Conservation (phyloP, 64 coral and sea anemone genomes). For the Actinia equina region DNA sequence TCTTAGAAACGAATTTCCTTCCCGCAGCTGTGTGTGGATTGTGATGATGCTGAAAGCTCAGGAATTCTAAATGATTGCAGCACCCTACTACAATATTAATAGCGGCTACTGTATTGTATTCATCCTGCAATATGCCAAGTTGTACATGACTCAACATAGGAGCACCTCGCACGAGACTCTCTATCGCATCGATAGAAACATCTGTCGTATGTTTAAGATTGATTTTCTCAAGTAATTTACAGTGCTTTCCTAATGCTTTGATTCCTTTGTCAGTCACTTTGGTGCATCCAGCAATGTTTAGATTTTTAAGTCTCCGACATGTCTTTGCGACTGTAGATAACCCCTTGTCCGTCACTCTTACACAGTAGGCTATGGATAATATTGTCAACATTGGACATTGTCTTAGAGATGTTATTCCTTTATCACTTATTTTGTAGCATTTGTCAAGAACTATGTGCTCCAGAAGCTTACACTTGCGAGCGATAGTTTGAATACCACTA, state of each 20-base stretch:
- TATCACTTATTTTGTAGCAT: conserved; percentile 54
- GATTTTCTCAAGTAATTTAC: conserved; percentile 3
- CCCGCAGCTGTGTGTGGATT: neutral
- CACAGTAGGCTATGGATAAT: conserved; percentile 46
- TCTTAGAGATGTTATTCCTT: conserved; percentile 47
- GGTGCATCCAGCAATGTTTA: conserved; percentile 65
- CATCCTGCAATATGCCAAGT: conserved; percentile 41
- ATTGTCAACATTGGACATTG: conserved; percentile 38
- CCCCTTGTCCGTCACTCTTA: conserved; percentile 55
- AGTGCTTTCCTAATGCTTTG: conserved; percentile 5
- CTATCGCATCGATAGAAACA: conserved; percentile 35
- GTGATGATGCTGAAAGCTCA: conserved; percentile 55
- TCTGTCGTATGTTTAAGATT: conserved; percentile 35
- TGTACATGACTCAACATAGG: conserved; percentile 35
- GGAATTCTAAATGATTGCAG: conserved; percentile 25
- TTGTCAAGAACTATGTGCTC: conserved; percentile 56
- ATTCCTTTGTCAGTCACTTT: conserved; percentile 46
- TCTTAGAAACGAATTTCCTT: conserved; percentile 42
- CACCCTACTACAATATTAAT: conserved; percentile 33
- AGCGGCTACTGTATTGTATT: conserved; percentile 10
- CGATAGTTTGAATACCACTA: conserved; percentile 30
- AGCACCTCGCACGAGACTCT: conserved; percentile 36
- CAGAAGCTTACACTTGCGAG: conserved; percentile 24
- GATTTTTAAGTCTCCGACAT: conserved; percentile 38
- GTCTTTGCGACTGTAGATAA: conserved; percentile 31